Percentiles rank a stretch among this genome's conserved stretches.
Evolutionary conservation across 1,140 invertebrate species (phyloP).

Genomic region (Drosophila baimaii): DNA sequence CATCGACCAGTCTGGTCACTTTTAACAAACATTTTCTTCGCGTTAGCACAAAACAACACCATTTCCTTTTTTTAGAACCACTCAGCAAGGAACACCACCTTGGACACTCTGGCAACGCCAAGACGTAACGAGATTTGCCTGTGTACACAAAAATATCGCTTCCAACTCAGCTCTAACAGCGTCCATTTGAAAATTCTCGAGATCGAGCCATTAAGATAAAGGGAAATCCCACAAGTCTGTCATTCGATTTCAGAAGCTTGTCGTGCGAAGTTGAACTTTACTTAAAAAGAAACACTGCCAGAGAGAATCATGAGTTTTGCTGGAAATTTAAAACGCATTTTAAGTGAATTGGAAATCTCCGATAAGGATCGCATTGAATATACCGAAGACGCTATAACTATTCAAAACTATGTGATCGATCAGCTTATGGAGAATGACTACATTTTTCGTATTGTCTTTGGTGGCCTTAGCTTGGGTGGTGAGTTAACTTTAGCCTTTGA

Average conservation of each 20-base stretch:
- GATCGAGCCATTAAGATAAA: not conserved
- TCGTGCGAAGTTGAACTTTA: not conserved
- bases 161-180: too few species aligned
- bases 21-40: too few species aligned
- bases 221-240: not conserved
- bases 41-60: too few species aligned
- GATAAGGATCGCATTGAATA: slow-evolving; percentile 13
- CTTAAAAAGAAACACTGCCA: not conserved
- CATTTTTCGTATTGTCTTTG: not conserved
- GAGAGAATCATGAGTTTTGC: slow-evolving; percentile 3
- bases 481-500: not conserved
- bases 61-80: too few species aligned
- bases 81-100: too few species aligned
- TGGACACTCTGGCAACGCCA: too few species aligned
- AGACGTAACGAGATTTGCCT: too few species aligned
- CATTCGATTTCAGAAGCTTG: not conserved
- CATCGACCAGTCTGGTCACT: too few species aligned
- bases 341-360: slow-evolving; percentile 7
- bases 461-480: slow-evolving; percentile 34
- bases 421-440: not conserved
- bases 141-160: too few species aligned
- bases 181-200: too few species aligned
- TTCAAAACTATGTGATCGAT: slow-evolving; percentile 25
- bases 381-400: slow-evolving; percentile 1
- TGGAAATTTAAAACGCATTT: not conserved